Base-by-base conservation (phyloP, 1,140 invertebrate genomes). In the Leptopilina boulardi region DNA sequence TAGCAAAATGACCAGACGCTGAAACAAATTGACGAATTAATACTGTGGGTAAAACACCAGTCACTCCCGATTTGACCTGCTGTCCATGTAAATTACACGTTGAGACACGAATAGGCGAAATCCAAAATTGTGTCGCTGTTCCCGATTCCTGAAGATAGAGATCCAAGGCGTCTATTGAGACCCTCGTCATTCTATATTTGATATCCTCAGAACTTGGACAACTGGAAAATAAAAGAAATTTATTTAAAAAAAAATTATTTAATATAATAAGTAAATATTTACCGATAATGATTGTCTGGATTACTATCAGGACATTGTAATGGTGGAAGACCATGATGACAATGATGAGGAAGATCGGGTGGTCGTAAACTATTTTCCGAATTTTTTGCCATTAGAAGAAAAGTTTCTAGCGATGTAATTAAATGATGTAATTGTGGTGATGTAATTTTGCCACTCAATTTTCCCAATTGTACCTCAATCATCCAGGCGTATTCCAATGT, bases 401-500 rank as follows among this genome's bases (percentile, higher is more conserved):
- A 95, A 0, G 97, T 97, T 92, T 99, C 98, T 10, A 99, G 87
- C 4, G 96, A 95, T 41, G 96, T 95, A 5, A 97, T 92, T 2
- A 99, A 92, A 83, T 98, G 95, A 86, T 97, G 96, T 0, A 99
- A 81, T 85, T 97, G 96, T 0, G 96, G 95, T 19, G 95, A 91
- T 0, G 95, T 96, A 18, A 97, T 89, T 82, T 96, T 95, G 0
- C 96, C 96, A 70, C 94, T 96, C 9, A 97, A 87, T 89, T 96
- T 96, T 0, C 96, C 96, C 23, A 97, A 84, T 80, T 97, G 96
- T 3, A 96, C 92, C 88, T 97, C 96, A 79, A 97, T 93, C 75
- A 96, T 90, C 99, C 99, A 99, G 0, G 96, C 97, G 90, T 99
- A 99, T 88, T 99, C 99, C 6, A 99, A 88, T 0, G 98, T 99